These are phyloP conservation scores for Manis pentadactyla DNA, from an alignment of 2,797 vertebrate genomes.

Conservation along the genomic window DNA sequence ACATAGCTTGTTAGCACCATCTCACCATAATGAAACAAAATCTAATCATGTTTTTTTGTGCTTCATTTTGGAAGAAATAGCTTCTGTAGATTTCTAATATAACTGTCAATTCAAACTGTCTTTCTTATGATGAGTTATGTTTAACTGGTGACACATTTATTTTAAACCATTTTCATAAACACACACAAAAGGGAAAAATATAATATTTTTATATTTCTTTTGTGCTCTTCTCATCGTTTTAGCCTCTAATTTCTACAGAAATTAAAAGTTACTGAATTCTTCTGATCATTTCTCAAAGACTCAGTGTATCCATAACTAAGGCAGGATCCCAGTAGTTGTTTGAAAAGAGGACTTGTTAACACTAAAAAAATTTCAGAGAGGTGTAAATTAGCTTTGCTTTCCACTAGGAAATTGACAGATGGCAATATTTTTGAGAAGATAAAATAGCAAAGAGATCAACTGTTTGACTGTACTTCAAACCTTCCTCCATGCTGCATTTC, in stretches of 20 bases:
- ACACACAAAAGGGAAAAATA: not conserved
- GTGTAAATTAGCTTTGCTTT: slow-evolving; percentile 62
- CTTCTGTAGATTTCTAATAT: not conserved
- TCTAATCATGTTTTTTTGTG: not conserved
- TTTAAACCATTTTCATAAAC: not conserved
- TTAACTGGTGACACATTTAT: not conserved
- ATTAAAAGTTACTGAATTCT: slow-evolving; percentile 42
- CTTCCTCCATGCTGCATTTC: not conserved
- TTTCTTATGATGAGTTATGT: not conserved
- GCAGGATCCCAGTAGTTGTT: slow-evolving; percentile 5
- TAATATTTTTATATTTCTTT: not conserved
- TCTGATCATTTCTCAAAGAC: slow-evolving; percentile 49
- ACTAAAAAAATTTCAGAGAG: slow-evolving; percentile 48
- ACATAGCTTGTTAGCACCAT: not conserved
- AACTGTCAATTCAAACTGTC: not conserved
- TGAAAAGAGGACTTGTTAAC: not conserved
- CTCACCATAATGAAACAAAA: not conserved
- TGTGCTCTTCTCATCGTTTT: not conserved
- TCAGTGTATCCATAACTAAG: not conserved
- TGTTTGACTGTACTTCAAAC: not conserved
- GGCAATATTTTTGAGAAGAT: slow-evolving; percentile 37
- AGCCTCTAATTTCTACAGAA: slow-evolving; percentile 41
- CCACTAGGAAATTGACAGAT: slow-evolving; percentile 34
- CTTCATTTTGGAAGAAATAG: not conserved
- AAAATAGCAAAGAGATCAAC: not conserved